Base-by-base conservation (phyloP, 2,888 invertebrate genomes). In the Drosophila setosimentum region DNA sequence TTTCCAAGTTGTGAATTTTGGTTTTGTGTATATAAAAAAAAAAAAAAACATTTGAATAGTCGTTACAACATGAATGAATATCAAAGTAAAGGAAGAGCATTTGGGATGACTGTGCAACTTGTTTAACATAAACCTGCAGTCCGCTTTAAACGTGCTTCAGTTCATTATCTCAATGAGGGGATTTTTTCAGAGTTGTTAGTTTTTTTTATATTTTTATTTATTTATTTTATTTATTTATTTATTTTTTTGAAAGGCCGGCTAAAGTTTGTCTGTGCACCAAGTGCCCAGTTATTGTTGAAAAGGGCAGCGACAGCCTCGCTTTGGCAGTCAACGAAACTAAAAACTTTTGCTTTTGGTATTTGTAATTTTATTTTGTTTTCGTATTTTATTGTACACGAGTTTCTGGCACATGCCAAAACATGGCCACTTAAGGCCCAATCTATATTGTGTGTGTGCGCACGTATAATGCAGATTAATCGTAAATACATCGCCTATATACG, bases 401-500 rank as follows among this genome's bases (percentile, higher is more conserved):
- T 66, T 76, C 58, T 58, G 78, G 79, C 76, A 68, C 69, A 80
- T 76, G 79, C 78, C 78, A 78, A 78, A 77, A 68, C 65, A 78
- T 75, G 72, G 80, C 80, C 78, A 84, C 82, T 83, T 82, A 80
- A 77, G 74, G 73, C 58, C 64, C 77, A 70, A 74, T 72, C 68
- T 73, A 55, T 74, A 58, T 65, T 58, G 64, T 73, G 51, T 73
- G 49, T 55, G 73, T 61, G 69, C 66, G 58, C 64, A 58, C 79
- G 60, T 69, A 74, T 82, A 82, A 82, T 84, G 71, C 82, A 80
- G 80, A 84, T 79, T 62, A 42, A 18, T 21, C 45, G 21, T 13
- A 21, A 21, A 21, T 45, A 45, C 35, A 16, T 13, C 13, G 13
- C 5, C 21, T 21, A 21, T 5, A 21, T 6, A 13, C 21, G 2